Percentiles rank a stretch among this genome's conserved stretches.
Evolutionary conservation across 2,797 vertebrate species (phyloP).

Genomic region (Malacoctenus gilli): DNA sequence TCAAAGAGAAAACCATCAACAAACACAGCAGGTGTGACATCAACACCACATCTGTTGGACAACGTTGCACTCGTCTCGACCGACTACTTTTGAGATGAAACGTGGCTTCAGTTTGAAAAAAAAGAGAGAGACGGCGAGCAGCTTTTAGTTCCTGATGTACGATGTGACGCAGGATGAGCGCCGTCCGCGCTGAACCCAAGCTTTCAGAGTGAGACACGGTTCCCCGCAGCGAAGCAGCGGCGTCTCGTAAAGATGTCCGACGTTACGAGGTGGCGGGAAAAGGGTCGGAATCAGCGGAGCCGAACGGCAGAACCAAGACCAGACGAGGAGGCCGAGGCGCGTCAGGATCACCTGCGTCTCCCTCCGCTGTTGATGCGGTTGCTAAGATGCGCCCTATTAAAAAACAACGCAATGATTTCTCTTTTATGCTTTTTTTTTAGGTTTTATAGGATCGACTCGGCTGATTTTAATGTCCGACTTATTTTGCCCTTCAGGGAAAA

Average conservation of each 20-base stretch:
- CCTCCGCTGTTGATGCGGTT: slow-evolving; percentile 8
- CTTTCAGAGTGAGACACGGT: slow-evolving; percentile 46
- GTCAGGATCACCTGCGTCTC: slow-evolving; percentile 45
- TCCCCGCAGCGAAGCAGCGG: slow-evolving; percentile 31
- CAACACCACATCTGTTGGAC: too few species aligned
- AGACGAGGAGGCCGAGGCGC: slow-evolving; percentile 52
- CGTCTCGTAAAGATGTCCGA: slow-evolving; percentile 64
- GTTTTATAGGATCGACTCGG: background rate
- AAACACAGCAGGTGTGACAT: too few species aligned
- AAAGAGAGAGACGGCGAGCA: too few species aligned
- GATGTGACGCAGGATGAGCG: slow-evolving; percentile 29
- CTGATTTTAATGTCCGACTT: slow-evolving; percentile 1
- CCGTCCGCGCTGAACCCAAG: too few species aligned
- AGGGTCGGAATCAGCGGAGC: slow-evolving; percentile 34
- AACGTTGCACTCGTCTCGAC: too few species aligned
- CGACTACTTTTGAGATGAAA: too few species aligned
- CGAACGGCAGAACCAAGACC: slow-evolving; percentile 59
- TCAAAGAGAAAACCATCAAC: too few species aligned
- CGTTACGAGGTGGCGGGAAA: slow-evolving; percentile 65
- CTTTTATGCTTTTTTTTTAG: background rate
- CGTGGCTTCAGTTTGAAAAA: too few species aligned
- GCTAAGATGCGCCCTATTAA: slow-evolving; percentile 1
- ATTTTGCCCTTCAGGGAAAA: too few species aligned
- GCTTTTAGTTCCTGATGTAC: slow-evolving; percentile 51
- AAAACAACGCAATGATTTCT: slow-evolving; percentile 12